These are phyloP conservation scores for Ooceraea biroi DNA, from an alignment of 1,140 invertebrate species.

Conservation along the genomic window DNA sequence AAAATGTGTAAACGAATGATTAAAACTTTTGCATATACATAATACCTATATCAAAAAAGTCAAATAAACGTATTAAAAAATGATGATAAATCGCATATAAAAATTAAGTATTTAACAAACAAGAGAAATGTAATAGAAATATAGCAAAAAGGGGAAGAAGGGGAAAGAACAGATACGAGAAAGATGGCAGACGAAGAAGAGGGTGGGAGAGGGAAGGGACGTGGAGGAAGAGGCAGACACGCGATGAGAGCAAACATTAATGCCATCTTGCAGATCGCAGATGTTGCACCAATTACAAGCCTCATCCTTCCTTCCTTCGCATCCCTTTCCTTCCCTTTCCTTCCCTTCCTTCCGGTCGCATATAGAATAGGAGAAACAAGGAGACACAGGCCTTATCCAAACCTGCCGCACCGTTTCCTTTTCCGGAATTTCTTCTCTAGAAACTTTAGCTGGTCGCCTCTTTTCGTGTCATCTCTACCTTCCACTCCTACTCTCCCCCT, in stretches of 20 bases:
- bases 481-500: slow-evolving; percentile 42
- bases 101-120: slow-evolving; percentile 52
- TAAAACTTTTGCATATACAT: too few species aligned
- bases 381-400: slow-evolving; percentile 67
- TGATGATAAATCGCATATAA: slow-evolving; percentile 54
- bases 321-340: slow-evolving; percentile 45
- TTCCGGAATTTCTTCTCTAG: slow-evolving; percentile 38
- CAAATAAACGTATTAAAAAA: slow-evolving; percentile 44
- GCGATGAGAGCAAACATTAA: slow-evolving; percentile 84
- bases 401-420: slow-evolving; percentile 59
- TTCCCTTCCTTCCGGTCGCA: slow-evolving; percentile 30
- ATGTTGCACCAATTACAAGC: slow-evolving; percentile 86
- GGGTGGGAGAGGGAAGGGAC: slow-evolving; percentile 8
- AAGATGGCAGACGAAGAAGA: background rate
- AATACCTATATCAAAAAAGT: too few species aligned
- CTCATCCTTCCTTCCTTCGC: slow-evolving; percentile 74
- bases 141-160: slow-evolving; percentile 25
- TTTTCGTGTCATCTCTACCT: slow-evolving; percentile 23
- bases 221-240: slow-evolving; percentile 29
- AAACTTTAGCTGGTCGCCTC: slow-evolving; percentile 11
- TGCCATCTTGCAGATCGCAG: slow-evolving; percentile 84
- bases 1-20: too few species aligned
- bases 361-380: slow-evolving; percentile 62
- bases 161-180: slow-evolving; percentile 14
- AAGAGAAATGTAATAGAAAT: slow-evolving; percentile 46